Percentiles rank a stretch among this genome's conserved stretches.
phyloP scores from a whole-genome alignment of 2,113 vertebrate genomes.

The Proteles cristata region DNA sequence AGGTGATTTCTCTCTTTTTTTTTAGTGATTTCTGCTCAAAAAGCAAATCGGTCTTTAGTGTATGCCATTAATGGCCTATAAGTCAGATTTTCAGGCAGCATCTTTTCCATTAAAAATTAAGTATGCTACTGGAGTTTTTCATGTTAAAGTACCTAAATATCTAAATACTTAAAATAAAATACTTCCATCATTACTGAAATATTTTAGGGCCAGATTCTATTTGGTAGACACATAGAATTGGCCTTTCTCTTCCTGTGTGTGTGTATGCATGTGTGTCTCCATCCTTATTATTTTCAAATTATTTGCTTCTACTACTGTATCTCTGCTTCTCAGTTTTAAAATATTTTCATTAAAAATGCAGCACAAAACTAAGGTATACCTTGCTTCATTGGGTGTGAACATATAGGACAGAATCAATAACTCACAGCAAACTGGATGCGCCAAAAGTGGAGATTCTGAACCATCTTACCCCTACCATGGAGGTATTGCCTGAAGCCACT shows the following conservation, averaged over 20 bases:
- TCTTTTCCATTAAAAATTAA: not conserved
- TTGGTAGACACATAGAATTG: not conserved
- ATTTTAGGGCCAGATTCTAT: not conserved
- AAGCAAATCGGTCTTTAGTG: not conserved
- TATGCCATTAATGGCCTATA: not conserved
- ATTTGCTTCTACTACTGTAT: not conserved
- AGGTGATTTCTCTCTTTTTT: not conserved
- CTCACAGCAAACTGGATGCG: not conserved
- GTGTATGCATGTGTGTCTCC: not conserved
- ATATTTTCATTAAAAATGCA: not conserved
- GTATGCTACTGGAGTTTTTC: not conserved
- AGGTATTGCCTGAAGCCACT: not conserved
- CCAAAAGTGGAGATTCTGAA: not conserved
- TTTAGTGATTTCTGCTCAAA: not conserved
- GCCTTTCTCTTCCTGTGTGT: not conserved
- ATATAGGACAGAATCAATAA: not conserved
- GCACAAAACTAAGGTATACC: not conserved
- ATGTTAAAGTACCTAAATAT: not conserved
- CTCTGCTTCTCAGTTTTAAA: not conserved
- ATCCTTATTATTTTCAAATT: constrained; percentile 17
- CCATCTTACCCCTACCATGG: not conserved
- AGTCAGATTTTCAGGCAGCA: not conserved
- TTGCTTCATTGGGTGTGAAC: not conserved
- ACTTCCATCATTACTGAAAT: not conserved
- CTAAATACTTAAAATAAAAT: not conserved